phyloP scores from a whole-genome alignment of 2,888 invertebrate genomes.

The Allolobophora icterica region DNA sequence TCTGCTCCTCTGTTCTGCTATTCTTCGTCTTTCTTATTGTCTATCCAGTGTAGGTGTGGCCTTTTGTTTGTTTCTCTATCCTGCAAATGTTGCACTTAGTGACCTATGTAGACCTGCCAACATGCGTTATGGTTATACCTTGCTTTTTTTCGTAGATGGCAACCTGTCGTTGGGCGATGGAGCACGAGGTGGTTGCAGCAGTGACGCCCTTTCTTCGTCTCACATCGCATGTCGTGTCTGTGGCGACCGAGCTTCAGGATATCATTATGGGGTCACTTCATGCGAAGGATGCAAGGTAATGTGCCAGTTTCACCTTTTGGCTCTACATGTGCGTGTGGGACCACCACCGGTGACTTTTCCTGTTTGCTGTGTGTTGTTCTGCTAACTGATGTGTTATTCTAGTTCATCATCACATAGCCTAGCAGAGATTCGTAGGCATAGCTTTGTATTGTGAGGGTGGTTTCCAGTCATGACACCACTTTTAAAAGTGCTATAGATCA shows the following conservation, averaged over 20 bases:
- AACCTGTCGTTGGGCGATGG: not conserved
- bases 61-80: no score
- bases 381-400: no score
- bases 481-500: no score
- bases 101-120: not conserved
- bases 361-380: no score
- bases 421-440: no score
- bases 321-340: no score
- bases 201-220: not conserved
- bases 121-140: not conserved
- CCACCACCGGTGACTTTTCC: no score
- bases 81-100: not conserved
- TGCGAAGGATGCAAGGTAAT: conserved; percentile 33
- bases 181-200: not conserved
- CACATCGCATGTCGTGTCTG: conserved; percentile 22
- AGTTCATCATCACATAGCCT: no score
- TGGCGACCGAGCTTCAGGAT: conserved; percentile 27
- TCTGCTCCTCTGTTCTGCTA: no score
- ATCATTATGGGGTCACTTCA: conserved; percentile 30
- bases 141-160: not conserved
- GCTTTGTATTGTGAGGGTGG: no score
- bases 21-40: not conserved
- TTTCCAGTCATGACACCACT: no score
- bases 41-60: not conserved
- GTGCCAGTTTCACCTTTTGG: no score